Percentiles rank a stretch among this genome's conserved stretches.
Evolutionary conservation across 2,113 vertebrate species (phyloP).

Genomic region (Platysteira castanea): DNA sequence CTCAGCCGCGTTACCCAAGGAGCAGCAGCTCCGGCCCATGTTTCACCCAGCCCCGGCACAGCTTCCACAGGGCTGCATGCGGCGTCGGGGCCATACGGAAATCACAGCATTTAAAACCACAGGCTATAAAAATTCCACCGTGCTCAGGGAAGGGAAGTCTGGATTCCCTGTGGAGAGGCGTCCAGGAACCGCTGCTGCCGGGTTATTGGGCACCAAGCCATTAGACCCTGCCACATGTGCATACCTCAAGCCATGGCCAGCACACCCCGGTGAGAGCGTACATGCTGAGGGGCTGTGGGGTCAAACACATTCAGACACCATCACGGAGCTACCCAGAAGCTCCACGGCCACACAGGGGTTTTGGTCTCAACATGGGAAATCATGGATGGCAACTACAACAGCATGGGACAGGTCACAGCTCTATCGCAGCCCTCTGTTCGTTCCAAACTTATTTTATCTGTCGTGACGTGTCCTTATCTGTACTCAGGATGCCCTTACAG

Average conservation of each 20-base stretch:
- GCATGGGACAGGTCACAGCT: background rate
- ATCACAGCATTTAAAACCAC: constrained; percentile 31
- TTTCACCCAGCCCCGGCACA: background rate
- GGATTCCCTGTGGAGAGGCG: background rate
- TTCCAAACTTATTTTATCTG: background rate
- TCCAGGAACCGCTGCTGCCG: background rate
- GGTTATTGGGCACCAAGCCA: background rate
- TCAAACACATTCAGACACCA: background rate
- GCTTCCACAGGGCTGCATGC: background rate
- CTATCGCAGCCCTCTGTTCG: fast-evolving
- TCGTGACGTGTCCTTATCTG: fast-evolving
- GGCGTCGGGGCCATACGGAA: background rate
- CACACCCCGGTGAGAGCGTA: fast-evolving
- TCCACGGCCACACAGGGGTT: background rate
- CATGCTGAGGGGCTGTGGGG: background rate
- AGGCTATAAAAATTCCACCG: constrained; percentile 44
- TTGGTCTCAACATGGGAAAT: background rate
- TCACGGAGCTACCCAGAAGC: fast-evolving
- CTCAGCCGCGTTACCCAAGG: background rate
- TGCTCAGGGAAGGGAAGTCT: constrained; percentile 14
- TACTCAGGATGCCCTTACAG: background rate
- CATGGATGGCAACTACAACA: background rate
- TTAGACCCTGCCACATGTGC: background rate
- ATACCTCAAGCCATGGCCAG: background rate
- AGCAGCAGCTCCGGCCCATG: background rate